These are phyloP conservation scores for Myripristis jacobus DNA, from an alignment of 2,797 vertebrate species.

Conservation along the genomic window DNA sequence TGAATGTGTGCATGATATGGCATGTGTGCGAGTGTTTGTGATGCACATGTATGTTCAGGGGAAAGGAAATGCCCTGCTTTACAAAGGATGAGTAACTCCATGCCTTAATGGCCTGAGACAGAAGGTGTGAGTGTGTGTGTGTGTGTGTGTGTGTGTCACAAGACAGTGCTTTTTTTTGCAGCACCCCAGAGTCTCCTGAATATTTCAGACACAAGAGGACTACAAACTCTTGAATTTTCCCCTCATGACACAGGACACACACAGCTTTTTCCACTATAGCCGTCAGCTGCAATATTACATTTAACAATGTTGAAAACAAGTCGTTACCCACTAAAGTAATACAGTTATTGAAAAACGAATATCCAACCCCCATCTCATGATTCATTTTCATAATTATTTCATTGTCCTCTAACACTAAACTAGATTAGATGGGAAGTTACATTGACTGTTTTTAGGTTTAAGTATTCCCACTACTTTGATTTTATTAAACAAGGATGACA, in stretches of 20 bases:
- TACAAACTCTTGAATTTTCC: slow-evolving; percentile 2
- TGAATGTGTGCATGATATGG: background rate
- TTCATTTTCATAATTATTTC: background rate
- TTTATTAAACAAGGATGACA: too few relatives aligned
- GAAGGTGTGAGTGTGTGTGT: background rate
- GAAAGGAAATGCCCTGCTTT: slow-evolving; percentile 3
- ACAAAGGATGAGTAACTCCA: background rate
- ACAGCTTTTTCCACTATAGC: too few relatives aligned
- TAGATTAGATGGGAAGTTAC: background rate
- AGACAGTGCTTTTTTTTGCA: slow-evolving; percentile 13
- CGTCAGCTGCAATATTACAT: too few relatives aligned
- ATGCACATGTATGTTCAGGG: background rate
- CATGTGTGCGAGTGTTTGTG: background rate
- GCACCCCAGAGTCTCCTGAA: slow-evolving; percentile 33
- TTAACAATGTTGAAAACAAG: too few relatives aligned
- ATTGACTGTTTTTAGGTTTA: background rate
- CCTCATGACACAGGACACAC: slow-evolving; percentile 16
- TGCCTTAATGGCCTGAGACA: slow-evolving; percentile 16
- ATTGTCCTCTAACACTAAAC: too few relatives aligned
- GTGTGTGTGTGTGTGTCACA: background rate
- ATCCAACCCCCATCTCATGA: too few relatives aligned
- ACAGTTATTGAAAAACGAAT: too few relatives aligned
- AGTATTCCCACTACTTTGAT: too few relatives aligned
- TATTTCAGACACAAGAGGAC: slow-evolving; percentile 32
- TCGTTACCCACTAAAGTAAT: too few relatives aligned